Conservation (phyloP, 2,888 invertebrate genomes). For the Ferrisia virgata region DNA sequence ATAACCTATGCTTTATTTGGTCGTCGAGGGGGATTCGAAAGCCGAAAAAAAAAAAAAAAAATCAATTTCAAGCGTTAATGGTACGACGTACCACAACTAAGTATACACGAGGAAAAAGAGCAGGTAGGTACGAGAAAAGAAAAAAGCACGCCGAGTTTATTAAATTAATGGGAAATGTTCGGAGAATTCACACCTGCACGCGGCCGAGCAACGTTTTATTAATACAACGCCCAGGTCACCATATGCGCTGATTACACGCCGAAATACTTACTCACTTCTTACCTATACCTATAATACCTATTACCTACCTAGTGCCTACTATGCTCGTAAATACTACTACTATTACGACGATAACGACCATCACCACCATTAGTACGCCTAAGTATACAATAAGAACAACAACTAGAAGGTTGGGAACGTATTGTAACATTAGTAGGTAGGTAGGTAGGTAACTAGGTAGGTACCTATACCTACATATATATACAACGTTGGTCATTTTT, state of each 20-base stretch:
- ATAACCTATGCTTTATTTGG: background rate
- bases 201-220: slow-evolving; percentile 34
- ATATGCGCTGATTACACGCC: slow-evolving; percentile 39
- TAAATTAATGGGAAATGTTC: slow-evolving; percentile 45
- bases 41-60: too few species aligned
- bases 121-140: slow-evolving; percentile 10
- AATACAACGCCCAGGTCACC: slow-evolving; percentile 36
- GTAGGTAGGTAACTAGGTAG: too few species aligned
- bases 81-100: too few species aligned
- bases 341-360: too few species aligned
- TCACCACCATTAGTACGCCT: too few species aligned
- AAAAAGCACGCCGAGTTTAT: slow-evolving; percentile 38
- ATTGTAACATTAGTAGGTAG: too few species aligned
- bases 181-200: slow-evolving; percentile 45
- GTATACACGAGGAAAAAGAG: slow-evolving; percentile 48
- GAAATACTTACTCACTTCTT: too few species aligned
- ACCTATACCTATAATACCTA: too few species aligned
- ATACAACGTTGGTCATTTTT: slow-evolving; percentile 11
- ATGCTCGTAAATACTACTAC: background rate
- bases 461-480: too few species aligned
- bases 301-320: too few species aligned
- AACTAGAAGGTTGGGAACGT: background rate
- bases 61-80: slow-evolving; percentile 37
- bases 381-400: too few species aligned
- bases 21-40: background rate